These are phyloP conservation scores for Euproctis similis DNA, from an alignment of 2,888 invertebrate species.

Conservation along the genomic window DNA sequence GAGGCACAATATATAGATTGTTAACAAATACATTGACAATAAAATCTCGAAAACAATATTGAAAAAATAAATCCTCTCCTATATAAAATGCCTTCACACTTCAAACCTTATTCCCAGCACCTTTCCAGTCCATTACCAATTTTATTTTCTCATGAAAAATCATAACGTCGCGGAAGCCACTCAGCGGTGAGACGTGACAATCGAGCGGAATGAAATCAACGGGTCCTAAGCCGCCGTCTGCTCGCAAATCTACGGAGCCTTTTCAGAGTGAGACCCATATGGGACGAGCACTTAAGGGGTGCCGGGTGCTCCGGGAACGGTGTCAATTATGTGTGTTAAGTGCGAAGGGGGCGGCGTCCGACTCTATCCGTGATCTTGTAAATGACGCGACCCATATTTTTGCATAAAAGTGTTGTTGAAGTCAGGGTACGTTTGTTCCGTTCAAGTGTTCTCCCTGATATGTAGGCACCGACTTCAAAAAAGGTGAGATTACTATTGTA, in stretches of 20 bases:
- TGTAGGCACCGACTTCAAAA: too few relatives aligned
- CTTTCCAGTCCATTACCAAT: constrained; percentile 72
- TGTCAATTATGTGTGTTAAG: constrained; percentile 72
- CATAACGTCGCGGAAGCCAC: constrained; percentile 54
- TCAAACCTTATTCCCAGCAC: constrained; percentile 36
- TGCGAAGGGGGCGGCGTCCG: constrained; percentile 36
- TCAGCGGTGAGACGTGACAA: constrained; percentile 63
- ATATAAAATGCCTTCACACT: constrained; percentile 36
- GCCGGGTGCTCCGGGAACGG: constrained; percentile 56
- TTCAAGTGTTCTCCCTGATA: too few relatives aligned
- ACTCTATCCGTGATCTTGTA: constrained; percentile 19
- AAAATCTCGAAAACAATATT: too few relatives aligned
- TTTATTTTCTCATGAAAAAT: constrained; percentile 67
- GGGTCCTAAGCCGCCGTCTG: constrained; percentile 65
- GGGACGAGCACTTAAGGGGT: constrained; percentile 64
- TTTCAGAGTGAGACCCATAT: constrained; percentile 46
- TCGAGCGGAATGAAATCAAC: constrained; percentile 67
- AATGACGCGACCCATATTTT: constrained; percentile 28
- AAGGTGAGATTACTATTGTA: too few relatives aligned
- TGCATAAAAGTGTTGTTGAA: constrained; percentile 29
- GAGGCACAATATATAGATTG: too few relatives aligned
- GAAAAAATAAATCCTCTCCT: constrained; percentile 34
- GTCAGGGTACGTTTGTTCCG: constrained; percentile 12
- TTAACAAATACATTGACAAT: not conserved
- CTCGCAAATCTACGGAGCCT: constrained; percentile 62